Conservation (phyloP, 2,888 invertebrate species). For the Caenorhabditis uteleia region DNA sequence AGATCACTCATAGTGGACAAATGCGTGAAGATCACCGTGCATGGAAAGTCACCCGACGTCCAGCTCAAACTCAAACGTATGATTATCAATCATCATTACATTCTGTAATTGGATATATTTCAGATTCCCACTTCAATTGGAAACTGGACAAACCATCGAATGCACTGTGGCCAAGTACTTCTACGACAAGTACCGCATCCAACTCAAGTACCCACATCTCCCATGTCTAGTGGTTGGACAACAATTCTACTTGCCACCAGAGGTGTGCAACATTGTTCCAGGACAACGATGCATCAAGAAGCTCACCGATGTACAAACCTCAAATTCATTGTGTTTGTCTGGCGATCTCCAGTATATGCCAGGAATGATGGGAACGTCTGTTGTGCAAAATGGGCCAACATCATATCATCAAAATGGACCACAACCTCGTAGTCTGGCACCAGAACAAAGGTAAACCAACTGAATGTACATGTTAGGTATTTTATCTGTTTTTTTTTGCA, state of each 20-base stretch:
- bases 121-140: constrained; percentile 95
- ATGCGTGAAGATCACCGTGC: constrained; percentile 99
- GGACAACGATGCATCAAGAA: constrained; percentile 99
- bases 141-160: constrained; percentile 94
- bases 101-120: constrained; percentile 4
- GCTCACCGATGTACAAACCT: constrained; percentile 98
- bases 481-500: too few species aligned
- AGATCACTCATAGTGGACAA: constrained; percentile 98
- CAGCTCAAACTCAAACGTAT: constrained; percentile 99
- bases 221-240: constrained; percentile 99
- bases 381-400: constrained; percentile 9
- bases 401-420: too few species aligned
- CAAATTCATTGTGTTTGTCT: too few species aligned
- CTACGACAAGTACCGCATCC: constrained; percentile 89
- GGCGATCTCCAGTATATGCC: constrained; percentile 39
- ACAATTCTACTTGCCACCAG: constrained; percentile 97
- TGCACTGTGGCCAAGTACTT: constrained; percentile 99
- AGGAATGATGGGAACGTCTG: constrained; percentile 25
- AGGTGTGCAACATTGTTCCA: constrained; percentile 98
- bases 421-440: too few species aligned
- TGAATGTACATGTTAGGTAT: too few species aligned
- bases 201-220: constrained; percentile 81
- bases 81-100: too few species aligned
- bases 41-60: constrained; percentile 96
- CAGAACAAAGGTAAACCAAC: too few species aligned